These are phyloP conservation scores for Scaptomyza flava DNA, from an alignment of 2,888 invertebrate genomes.

Conservation along the genomic window DNA sequence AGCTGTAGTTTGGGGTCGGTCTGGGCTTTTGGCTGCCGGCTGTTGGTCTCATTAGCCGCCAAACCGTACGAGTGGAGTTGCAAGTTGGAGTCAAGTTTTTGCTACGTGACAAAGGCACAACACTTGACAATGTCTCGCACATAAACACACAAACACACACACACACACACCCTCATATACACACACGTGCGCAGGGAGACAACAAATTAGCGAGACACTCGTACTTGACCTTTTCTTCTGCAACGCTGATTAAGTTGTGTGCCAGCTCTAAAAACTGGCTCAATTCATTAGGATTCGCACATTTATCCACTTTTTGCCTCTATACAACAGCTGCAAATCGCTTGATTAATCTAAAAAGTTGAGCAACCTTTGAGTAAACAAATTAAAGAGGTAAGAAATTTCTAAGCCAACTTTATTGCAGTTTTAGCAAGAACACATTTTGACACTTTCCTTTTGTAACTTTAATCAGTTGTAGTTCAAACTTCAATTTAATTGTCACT, in stretches of 20 bases:
- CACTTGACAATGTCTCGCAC: slow-evolving; percentile 67
- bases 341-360: background rate
- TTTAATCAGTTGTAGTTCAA: slow-evolving; percentile 13
- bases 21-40: slow-evolving; percentile 62
- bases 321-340: slow-evolving; percentile 1
- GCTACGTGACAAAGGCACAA: slow-evolving; percentile 76
- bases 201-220: slow-evolving; percentile 71
- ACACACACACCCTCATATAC: slow-evolving; percentile 24
- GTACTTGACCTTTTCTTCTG: slow-evolving; percentile 73
- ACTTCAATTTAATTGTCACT: slow-evolving; percentile 37
- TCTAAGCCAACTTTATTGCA: background rate
- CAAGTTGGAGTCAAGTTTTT: slow-evolving; percentile 67
- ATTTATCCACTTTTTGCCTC: background rate
- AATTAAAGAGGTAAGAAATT: no score
- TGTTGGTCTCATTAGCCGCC: slow-evolving; percentile 73
- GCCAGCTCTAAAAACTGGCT: slow-evolving; percentile 16
- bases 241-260: slow-evolving; percentile 68
- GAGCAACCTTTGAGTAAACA: no score
- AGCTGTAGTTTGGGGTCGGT: slow-evolving; percentile 36
- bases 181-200: slow-evolving; percentile 39
- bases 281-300: slow-evolving; percentile 40
- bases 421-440: background rate
- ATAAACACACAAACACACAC: slow-evolving; percentile 5
- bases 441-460: background rate
- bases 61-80: slow-evolving; percentile 45